Base-by-base conservation (phyloP, 2,797 vertebrate species). In the Crocidura indochinensis region DNA sequence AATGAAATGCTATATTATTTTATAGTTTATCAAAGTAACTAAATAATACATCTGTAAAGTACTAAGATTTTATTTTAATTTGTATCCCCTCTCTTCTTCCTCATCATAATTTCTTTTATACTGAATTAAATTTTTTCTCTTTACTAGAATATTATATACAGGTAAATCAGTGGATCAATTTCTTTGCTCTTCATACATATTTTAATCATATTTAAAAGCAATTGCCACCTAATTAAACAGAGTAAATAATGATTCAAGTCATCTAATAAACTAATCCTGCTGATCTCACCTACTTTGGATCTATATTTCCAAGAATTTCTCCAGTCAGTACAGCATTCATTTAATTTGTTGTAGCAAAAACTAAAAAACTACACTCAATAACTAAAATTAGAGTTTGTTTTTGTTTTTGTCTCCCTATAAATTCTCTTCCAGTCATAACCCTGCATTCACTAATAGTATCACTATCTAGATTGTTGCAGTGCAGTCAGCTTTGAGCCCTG, bases 181-280 rank as follows among this genome's bases (percentile, higher is more conserved):
- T 90, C 53, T 92, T 88, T 64, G 73, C 62, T 64, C 73, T 69
- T 80, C 44, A 53, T 11, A 27, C 69, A 44, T 77, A 90, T 71
- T 95, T 90, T 71, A 31, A 82, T 91, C 46, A 82, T 29, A 73
- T 77, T 92, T 86, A 86, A 94, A 81, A 44, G 19, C 19, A 9
- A 67, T 31, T 14, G 19, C 31, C 22, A 68, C 7, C 11, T 49
- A 65, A 49, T 49, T 53, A 90, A 47, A 47, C 69, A 84, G 44
- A 53, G 10, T 19, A 67, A 17, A 53, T 17, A 85, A n/a, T 64
- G 27, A 88, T n/a, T 85, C 19, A 74, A 72, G 29, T 46, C 19
- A 51, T 1, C 62, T 31, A 20, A 22, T 53, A 74, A 88, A 75
- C 67, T 67, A 92, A 26, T 7, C 22, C 53, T 83, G 27, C 68